A percentile compares a stretch with the other conserved stretches of the same genome.
Conservation (phyloP, 92 coral and sea anemone genomes). For the Muricea muricata region DNA sequence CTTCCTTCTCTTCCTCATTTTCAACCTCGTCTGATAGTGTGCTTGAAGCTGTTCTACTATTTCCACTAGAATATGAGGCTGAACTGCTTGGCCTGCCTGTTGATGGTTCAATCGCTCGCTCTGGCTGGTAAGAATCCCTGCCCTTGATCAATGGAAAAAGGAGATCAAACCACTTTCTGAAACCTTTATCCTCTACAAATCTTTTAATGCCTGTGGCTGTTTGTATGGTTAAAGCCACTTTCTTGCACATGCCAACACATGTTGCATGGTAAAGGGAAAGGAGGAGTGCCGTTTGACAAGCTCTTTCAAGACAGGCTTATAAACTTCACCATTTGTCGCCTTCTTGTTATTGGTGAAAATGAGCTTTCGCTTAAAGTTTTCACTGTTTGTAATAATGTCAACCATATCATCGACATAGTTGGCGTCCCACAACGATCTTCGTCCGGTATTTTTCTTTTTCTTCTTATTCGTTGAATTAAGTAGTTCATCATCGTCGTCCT, state of each 20-base stretch:
- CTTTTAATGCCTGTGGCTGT: constrained; percentile 1
- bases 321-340: constrained; percentile 3
- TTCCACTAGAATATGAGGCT: too few species aligned
- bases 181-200: constrained; percentile 4
- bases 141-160: neutral
- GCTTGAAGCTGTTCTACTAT: too few species aligned
- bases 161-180: constrained; percentile 7
- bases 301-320: neutral
- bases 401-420: neutral
- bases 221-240: constrained; percentile 21
- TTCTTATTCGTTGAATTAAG: neutral
- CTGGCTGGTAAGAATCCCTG: neutral
- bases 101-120: neutral
- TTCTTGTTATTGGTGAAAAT: constrained; percentile 3
- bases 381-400: neutral
- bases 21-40: too few species aligned
- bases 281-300: neutral
- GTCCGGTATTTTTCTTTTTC: neutral
- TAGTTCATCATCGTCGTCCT: neutral
- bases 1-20: too few species aligned
- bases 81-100: too few species aligned
- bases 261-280: neutral
- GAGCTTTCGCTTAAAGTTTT: constrained; percentile 11
- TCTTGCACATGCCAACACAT: constrained; percentile 14
- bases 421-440: neutral